Evolutionary conservation across 2,113 vertebrate genomes (phyloP).

Genomic region (Bos taurus): DNA sequence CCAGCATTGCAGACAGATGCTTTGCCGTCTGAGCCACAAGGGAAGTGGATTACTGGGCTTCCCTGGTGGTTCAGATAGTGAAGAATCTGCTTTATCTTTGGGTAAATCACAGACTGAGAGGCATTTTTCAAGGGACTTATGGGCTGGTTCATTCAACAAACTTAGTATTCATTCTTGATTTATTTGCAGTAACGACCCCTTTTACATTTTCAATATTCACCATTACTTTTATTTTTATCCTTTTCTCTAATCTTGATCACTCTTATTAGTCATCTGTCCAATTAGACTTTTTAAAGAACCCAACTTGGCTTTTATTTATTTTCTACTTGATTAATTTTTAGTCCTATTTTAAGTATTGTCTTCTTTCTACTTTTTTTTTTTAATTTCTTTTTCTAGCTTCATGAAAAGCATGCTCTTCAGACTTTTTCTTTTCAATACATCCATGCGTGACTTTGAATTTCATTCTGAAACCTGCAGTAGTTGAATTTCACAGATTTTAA

Average conservation of each 20-base stretch:
- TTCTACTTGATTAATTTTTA: background rate
- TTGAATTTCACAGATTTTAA: background rate
- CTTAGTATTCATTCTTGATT: background rate
- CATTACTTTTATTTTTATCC: background rate
- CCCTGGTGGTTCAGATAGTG: background rate
- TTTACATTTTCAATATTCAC: background rate
- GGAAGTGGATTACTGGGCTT: background rate
- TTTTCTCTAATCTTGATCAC: background rate
- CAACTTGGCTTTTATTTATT: background rate
- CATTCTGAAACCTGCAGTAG: background rate
- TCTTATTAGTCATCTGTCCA: background rate
- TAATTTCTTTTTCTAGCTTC: background rate
- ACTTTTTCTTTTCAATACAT: background rate
- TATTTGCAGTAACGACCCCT: background rate
- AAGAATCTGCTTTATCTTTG: background rate
- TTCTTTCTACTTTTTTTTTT: background rate
- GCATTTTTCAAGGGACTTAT: background rate
- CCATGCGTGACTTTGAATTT: background rate
- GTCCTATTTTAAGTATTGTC: background rate
- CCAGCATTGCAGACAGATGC: too few relatives aligned
- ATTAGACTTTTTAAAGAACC: background rate
- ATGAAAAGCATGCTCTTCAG: background rate
- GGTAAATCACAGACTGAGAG: background rate
- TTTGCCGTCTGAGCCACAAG: too few relatives aligned
- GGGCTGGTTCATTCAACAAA: background rate